A percentile compares a stretch with the other conserved stretches of the same genome.
phyloP scores from a whole-genome alignment of 1,140 invertebrate species.

The Phocides pigmalion region DNA sequence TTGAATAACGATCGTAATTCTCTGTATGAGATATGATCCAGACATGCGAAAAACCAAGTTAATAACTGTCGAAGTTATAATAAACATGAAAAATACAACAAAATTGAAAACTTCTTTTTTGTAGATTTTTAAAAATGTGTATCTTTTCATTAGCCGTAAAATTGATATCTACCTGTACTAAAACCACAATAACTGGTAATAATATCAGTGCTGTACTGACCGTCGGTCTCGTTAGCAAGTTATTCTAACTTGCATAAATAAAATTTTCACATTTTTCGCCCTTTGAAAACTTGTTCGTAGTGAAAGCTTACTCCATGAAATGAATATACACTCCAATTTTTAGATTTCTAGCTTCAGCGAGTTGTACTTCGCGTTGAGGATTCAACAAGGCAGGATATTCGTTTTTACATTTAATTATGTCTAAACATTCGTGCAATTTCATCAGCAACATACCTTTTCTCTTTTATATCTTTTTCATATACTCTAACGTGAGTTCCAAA shows the following conservation, averaged over 20 bases:
- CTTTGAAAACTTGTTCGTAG: conserved; percentile 30
- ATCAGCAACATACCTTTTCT: neutral
- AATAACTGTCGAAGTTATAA: too few relatives aligned
- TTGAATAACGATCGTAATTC: too few relatives aligned
- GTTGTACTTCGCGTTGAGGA: conserved; percentile 23
- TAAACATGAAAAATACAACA: too few relatives aligned
- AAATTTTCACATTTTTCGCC: conserved; percentile 36
- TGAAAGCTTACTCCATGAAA: conserved; percentile 33
- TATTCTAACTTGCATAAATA: conserved; percentile 30
- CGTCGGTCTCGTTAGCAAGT: conserved; percentile 30
- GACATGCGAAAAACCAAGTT: too few relatives aligned
- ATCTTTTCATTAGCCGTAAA: neutral
- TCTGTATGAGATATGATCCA: too few relatives aligned
- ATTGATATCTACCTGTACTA: neutral
- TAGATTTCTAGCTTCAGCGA: conserved; percentile 26
- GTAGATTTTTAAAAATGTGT: too few relatives aligned
- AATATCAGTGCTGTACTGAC: conserved; percentile 21
- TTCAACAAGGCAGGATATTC: conserved; percentile 10
- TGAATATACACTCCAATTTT: conserved; percentile 35
- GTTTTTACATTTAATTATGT: conserved; percentile 20
- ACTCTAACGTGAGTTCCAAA: too few relatives aligned
- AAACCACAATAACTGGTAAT: conserved; percentile 29
- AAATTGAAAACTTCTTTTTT: too few relatives aligned
- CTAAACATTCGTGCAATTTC: conserved; percentile 14
- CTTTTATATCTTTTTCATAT: too few relatives aligned